Evolutionary conservation across 2,113 vertebrate species (phyloP), one percentile per base, ranked within the genome.

Genomic region (Melanerpes formicivorus): DNA sequence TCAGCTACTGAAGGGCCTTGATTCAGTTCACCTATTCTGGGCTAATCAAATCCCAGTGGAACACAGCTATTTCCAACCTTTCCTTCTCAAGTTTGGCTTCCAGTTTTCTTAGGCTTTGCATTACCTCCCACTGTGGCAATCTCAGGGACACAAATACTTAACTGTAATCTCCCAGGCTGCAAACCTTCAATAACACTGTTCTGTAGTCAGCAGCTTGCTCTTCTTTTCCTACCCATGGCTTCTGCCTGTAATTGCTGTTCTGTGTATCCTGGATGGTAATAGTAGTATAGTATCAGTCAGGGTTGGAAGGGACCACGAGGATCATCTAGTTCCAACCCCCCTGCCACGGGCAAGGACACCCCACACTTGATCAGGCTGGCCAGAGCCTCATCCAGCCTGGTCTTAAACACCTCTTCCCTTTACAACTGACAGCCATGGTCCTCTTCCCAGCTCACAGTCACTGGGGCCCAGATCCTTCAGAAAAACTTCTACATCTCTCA

Each of bases 41-140:
- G 88, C 64, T 78, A 77, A 85, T 86, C 56, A 55, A 80, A 56
- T 77, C 93, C 82, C 88, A 16, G 65, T 64, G 90, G 80, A 90
- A 88, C 66, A 63, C n/a, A 77, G 73, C 82, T 87, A 59, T 90
- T 93, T 86, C 59, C 80, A 84, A 30, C 81, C 84, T 74, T 75
- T 26, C 63, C 59, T 76, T 66, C 74, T 84, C 74, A 46, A 74
- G 66, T 67, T 76, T 69, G 77, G 40, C 76, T 95, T 63, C 54
- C 77, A 90, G 85, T 69, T 42, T 44, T 32, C 55, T 55, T 59
- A 46, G 60, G 71, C 88, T 88, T 60, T 42, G 65, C 62, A 81
- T 50, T 32, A 60, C 70, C 85, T 91, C 88, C 86, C 73, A 72
- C 77, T 37, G 73, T 50, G 5, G 54, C 44, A 58, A 40, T 77